These are phyloP conservation scores for Pagetopsis macropterus DNA, from an alignment of 2,797 vertebrate species.

Conservation along the genomic window DNA sequence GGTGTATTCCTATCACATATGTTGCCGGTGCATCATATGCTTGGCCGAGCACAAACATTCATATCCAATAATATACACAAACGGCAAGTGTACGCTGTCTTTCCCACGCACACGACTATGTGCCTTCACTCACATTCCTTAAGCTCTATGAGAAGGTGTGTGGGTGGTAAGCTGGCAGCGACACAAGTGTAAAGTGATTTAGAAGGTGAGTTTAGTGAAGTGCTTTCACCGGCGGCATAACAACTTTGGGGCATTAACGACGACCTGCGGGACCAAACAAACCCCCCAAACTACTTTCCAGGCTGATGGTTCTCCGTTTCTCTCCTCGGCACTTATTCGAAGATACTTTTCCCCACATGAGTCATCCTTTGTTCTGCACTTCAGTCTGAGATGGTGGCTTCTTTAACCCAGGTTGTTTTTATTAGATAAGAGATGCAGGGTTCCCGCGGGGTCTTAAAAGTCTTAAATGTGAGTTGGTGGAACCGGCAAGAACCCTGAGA, in stretches of 20 bases:
- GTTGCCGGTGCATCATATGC: conserved; percentile 8
- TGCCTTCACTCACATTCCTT: conserved; percentile 17
- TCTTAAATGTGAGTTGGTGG: no score
- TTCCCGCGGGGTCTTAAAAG: no score
- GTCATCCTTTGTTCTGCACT: background rate
- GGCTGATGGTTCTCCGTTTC: background rate
- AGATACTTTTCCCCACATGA: conserved; percentile 10
- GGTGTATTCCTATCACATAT: background rate
- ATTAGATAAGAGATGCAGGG: no score
- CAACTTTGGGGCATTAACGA: background rate
- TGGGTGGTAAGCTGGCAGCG: conserved; percentile 50
- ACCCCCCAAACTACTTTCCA: background rate
- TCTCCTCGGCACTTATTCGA: background rate
- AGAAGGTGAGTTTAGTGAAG: conserved; percentile 39
- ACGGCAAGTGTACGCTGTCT: conserved; percentile 7
- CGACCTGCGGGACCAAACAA: background rate
- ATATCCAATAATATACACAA: conserved; percentile 16
- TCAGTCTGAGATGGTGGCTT: background rate
- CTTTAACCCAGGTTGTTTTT: background rate
- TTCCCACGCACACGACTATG: conserved; percentile 39
- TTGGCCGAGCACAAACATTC: conserved; percentile 4
- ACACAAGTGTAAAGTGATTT: conserved; percentile 40
- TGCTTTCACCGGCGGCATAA: conserved; percentile 12
- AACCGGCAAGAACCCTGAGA: no score
- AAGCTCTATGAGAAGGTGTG: conserved; percentile 36